Base-by-base conservation (phyloP, 2,797 vertebrate species). In the Lepus oiostolus region DNA sequence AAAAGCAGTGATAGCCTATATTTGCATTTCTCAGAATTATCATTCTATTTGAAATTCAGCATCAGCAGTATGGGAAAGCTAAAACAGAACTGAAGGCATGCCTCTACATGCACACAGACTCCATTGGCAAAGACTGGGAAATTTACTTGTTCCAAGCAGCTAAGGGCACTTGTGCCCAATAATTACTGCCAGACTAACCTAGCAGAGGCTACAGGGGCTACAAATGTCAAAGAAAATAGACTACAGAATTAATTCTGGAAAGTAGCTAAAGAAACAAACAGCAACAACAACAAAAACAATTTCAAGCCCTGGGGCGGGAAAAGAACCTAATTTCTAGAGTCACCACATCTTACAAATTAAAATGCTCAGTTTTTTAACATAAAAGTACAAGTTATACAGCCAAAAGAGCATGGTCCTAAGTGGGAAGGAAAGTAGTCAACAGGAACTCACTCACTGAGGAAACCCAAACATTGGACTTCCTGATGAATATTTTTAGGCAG, bases 11-110 rank as follows among this genome's bases (percentile, higher is more conserved):
- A 50, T 38, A 74, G n/a, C 67, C 88, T 62, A 50, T 60, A 80
- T 65, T 47, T 85, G 17, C 81, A 70, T 81, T 89, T 68, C 81
- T 65, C 60, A 76, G 76, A 94, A 82, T 17, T 80, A 42, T 74
- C 77, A 50, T 52, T 93, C 47, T 26, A 84, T 30, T 65, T 72
- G 50, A 28, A 81, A 75, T 12, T 80, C 14, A 47, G 10, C 50
- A 12, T 47, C 52, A 92, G 35, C 82, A 87, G n/a, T 26, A 90
- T 65, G 4, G 50, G 21, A 77, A 90, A 60, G 65, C 76, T 87
- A 67, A 21, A 12, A 58, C 22, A 54, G 58, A 83, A n/a, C 7
- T 67, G 50, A 87, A 87, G 21, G 7, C 52, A 60, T 54, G 28
- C 7, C 28, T 32, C n/a, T 68, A 63, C 47, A 70, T 1, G 38